Evolutionary conservation across 1,140 invertebrate species (phyloP).

Genomic region (Trichogramma pretiosum): DNA sequence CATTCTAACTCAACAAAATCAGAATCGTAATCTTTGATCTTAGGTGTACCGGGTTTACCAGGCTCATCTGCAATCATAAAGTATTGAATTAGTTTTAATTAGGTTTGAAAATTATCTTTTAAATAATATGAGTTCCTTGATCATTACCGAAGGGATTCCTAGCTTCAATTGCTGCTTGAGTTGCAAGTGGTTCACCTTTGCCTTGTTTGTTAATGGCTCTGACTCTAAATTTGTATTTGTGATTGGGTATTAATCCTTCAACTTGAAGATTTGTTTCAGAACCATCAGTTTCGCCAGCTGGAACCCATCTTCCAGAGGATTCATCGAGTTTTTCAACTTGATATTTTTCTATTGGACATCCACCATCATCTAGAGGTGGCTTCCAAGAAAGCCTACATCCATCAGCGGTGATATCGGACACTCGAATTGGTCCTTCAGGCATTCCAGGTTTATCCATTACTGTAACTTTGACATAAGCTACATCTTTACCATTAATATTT

Average conservation of each 20-base stretch:
- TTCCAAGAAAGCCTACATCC: constrained; percentile 81
- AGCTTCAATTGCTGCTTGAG: constrained; percentile 83
- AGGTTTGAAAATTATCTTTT: too few species aligned
- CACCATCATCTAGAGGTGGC: constrained; percentile 83
- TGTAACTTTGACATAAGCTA: constrained; percentile 83
- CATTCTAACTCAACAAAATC: constrained; percentile 95
- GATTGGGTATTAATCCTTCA: constrained; percentile 73
- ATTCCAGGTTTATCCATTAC: constrained; percentile 83
- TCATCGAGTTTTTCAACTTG: constrained; percentile 92
- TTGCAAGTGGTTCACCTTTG: constrained; percentile 85
- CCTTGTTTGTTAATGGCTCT: constrained; percentile 92
- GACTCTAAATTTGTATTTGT: constrained; percentile 95
- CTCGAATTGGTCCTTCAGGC: constrained; percentile 86
- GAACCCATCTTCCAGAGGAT: constrained; percentile 85
- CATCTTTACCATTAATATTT: constrained; percentile 87
- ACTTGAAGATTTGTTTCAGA: constrained; percentile 63
- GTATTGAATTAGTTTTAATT: too few species aligned
- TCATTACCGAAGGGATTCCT: constrained; percentile 95
- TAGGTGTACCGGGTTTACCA: constrained; percentile 77
- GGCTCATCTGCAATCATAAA: constrained; percentile 54
- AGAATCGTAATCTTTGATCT: constrained; percentile 83
- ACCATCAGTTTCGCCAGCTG: constrained; percentile 79
- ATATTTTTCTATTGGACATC: constrained; percentile 83
- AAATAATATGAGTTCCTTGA: too few species aligned
- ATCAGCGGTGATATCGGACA: constrained; percentile 75